Percentiles rank a stretch among this genome's conserved stretches.
These are phyloP conservation scores for Trogon melanurus DNA, from an alignment of 2,113 vertebrate species.

Conservation along the genomic window DNA sequence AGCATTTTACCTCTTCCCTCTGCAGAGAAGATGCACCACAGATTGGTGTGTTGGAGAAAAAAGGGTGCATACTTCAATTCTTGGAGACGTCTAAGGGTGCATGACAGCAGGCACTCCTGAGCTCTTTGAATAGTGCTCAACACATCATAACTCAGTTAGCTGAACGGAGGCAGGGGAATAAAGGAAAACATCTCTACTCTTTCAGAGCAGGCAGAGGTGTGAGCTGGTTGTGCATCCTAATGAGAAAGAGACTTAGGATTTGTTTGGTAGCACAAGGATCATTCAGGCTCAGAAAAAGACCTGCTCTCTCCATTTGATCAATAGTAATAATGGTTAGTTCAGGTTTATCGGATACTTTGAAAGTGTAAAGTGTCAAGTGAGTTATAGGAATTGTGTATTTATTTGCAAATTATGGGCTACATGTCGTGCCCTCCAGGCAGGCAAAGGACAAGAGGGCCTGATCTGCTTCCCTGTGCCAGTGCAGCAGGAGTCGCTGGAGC, in stretches of 20 bases:
- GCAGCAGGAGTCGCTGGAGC: background rate
- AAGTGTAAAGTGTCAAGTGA: background rate
- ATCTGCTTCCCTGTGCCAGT: rapidly evolving
- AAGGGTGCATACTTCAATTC: background rate
- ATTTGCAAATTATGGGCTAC: background rate
- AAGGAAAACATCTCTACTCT: background rate
- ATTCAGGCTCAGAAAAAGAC: background rate
- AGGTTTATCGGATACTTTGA: background rate
- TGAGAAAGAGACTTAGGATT: background rate
- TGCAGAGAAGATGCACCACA: background rate
- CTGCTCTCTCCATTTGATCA: background rate
- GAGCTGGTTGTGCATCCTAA: background rate
- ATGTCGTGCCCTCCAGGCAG: background rate
- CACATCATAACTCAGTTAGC: background rate
- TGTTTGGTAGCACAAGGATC: background rate
- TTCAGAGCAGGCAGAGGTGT: background rate
- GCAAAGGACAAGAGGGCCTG: background rate
- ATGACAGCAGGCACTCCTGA: background rate
- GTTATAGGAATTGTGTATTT: background rate
- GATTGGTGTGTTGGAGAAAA: background rate
- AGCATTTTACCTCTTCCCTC: background rate
- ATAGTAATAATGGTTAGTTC: background rate
- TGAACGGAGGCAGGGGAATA: background rate
- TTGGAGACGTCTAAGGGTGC: background rate
- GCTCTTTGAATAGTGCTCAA: background rate